Conservation (phyloP, 2,888 invertebrate species). For the Criorhina ranunculi region DNA sequence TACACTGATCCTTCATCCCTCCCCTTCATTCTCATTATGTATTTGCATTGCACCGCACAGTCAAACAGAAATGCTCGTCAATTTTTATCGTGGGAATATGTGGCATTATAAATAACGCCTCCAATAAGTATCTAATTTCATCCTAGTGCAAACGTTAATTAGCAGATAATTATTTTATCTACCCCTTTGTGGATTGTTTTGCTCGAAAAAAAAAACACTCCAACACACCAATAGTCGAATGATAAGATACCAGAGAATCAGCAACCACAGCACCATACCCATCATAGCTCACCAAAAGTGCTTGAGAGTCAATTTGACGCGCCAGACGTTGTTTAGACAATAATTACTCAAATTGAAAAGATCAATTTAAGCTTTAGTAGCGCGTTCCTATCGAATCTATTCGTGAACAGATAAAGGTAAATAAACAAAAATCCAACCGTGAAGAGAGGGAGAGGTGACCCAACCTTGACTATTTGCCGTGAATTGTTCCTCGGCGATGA, state of each 20-base stretch:
- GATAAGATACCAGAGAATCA: conserved; percentile 32
- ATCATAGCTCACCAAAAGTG: neutral
- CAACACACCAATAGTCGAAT: neutral
- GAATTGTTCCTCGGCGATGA: conserved; percentile 19
- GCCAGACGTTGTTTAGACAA: conserved; percentile 38
- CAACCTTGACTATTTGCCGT: neutral
- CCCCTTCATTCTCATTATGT: too few relatives aligned
- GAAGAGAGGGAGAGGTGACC: neutral
- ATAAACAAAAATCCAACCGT: conserved; percentile 25
- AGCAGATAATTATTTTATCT: conserved; percentile 70
- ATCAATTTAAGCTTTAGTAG: conserved; percentile 23
- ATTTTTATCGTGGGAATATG: conserved; percentile 48
- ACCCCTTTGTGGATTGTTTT: conserved; percentile 20
- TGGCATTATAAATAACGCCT: conserved; percentile 41
- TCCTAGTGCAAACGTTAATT: conserved; percentile 49
- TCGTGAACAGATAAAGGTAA: conserved; percentile 8
- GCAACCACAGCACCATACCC: neutral
- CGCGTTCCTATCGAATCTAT: conserved; percentile 3
- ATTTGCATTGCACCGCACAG: neutral
- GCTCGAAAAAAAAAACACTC: neutral
- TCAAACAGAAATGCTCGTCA: neutral
- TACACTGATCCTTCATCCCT: too few relatives aligned
- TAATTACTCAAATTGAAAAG: conserved; percentile 56
- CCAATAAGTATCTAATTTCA: conserved; percentile 50
- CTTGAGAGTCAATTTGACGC: conserved; percentile 14